Percentiles rank a stretch among this genome's conserved stretches.
phyloP scores from a whole-genome alignment of 2,888 invertebrate species.

The Hydropsyche betteni region DNA sequence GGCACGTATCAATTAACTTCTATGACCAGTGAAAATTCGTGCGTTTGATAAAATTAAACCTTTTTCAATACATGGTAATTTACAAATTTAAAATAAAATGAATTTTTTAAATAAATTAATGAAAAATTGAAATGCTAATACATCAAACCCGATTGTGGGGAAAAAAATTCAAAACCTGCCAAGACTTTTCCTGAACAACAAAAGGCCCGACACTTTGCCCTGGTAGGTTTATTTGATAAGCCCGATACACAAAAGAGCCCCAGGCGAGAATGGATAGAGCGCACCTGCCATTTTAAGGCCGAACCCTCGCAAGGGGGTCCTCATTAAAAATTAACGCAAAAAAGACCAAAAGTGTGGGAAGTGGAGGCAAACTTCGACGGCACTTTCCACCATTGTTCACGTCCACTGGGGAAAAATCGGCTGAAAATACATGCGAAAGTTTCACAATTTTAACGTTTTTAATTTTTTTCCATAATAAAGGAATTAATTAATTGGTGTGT shows the following conservation, averaged over 20 bases:
- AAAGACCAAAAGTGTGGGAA: not conserved
- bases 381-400: not conserved
- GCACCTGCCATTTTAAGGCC: conserved; percentile 17
- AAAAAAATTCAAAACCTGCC: too few species aligned
- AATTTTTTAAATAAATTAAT: too few species aligned
- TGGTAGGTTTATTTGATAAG: conserved; percentile 39
- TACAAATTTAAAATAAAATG: too few species aligned
- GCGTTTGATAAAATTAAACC: too few species aligned
- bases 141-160: too few species aligned
- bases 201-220: conserved; percentile 9
- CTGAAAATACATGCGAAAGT: conserved; percentile 3
- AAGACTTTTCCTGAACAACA: not conserved
- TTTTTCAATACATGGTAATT: too few species aligned
- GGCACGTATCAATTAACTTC: too few species aligned
- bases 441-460: conserved; percentile 5
- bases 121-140: too few species aligned
- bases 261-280: conserved; percentile 35
- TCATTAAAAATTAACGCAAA: conserved; percentile 35
- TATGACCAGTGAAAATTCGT: too few species aligned
- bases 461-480: not conserved
- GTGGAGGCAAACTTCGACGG: not conserved
- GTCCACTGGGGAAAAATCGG: not conserved
- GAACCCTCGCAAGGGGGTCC: not conserved
- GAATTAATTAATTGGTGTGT: conserved; percentile 5
- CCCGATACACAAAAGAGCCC: conserved; percentile 39